Evolutionary conservation across 35 echinoderm and acorn worm genomes (phyloP).

Genomic region (Apostichopus californicus): DNA sequence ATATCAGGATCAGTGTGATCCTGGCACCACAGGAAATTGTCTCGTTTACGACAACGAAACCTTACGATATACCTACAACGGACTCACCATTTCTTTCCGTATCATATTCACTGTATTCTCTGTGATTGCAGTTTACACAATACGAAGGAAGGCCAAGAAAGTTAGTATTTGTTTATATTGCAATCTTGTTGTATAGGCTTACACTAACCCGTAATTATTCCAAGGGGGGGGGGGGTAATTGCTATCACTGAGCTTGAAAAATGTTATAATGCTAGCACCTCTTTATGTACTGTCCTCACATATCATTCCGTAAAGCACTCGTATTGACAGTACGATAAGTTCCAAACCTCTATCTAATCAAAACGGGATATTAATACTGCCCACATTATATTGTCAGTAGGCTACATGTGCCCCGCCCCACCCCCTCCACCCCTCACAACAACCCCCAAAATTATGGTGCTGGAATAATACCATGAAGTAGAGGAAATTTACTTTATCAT

Average conservation of each 20-base stretch:
- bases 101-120: neutral
- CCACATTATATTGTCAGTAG: too few relatives aligned
- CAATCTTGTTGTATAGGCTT: neutral
- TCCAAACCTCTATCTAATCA: too few relatives aligned
- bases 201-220: neutral
- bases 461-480: too few relatives aligned
- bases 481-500: too few relatives aligned
- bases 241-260: neutral
- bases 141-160: neutral
- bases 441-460: too few relatives aligned
- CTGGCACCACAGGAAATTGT: slow-evolving; percentile 5
- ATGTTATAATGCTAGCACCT: neutral
- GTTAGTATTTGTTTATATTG: neutral
- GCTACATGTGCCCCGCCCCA: too few relatives aligned
- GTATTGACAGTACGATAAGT: neutral
- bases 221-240: neutral
- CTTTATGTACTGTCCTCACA: neutral
- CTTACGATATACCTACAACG: slow-evolving; percentile 19
- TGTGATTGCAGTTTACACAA: neutral
- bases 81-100: neutral
- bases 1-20: neutral
- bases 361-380: too few relatives aligned
- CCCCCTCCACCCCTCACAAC: too few relatives aligned
- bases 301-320: neutral
- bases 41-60: slow-evolving; percentile 27